These are phyloP conservation scores for Tribolium castaneum DNA, from an alignment of 1,140 invertebrate genomes.

Conservation along the genomic window DNA sequence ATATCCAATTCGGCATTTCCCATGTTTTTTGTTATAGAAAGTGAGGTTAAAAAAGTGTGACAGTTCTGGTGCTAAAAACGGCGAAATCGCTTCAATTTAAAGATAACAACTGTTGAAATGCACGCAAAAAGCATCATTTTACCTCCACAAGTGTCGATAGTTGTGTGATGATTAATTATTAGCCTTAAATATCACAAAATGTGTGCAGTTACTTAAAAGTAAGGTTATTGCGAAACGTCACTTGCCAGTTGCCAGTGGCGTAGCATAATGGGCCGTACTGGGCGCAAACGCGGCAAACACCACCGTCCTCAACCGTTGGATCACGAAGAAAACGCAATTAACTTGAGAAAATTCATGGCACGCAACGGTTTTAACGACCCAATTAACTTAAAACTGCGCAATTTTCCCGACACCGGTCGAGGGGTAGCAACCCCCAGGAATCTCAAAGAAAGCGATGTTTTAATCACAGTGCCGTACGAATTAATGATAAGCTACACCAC, in stretches of 20 bases:
- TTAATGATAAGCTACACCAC: slow-evolving; percentile 67
- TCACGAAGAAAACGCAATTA: slow-evolving; percentile 47
- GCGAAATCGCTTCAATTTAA: neutral
- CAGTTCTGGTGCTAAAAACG: neutral
- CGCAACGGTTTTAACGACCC: slow-evolving; percentile 55
- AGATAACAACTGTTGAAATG: neutral
- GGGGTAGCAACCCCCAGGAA: slow-evolving; percentile 67
- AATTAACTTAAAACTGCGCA: slow-evolving; percentile 51
- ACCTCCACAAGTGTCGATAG: neutral
- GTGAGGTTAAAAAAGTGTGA: slow-evolving; percentile 34
- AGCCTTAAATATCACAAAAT: neutral
- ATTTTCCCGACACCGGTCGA: slow-evolving; percentile 68
- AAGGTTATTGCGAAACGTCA: slow-evolving; percentile 8
- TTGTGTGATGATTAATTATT: neutral
- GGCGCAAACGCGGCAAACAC: slow-evolving; percentile 42
- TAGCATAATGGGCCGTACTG: slow-evolving; percentile 55
- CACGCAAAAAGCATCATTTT: neutral
- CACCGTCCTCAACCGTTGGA: slow-evolving; percentile 27
- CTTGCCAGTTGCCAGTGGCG: slow-evolving; percentile 1
- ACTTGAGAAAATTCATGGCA: slow-evolving; percentile 57
- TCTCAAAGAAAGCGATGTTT: slow-evolving; percentile 63
- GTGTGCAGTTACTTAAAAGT: slow-evolving; percentile 12
- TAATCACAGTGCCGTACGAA: slow-evolving; percentile 68
- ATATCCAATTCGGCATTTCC: slow-evolving; percentile 56
- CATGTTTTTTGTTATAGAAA: slow-evolving; percentile 49